Evolutionary conservation across 2,113 vertebrate genomes (phyloP), one percentile per base, ranked within the genome.

Genomic region (Zapornia atra): DNA sequence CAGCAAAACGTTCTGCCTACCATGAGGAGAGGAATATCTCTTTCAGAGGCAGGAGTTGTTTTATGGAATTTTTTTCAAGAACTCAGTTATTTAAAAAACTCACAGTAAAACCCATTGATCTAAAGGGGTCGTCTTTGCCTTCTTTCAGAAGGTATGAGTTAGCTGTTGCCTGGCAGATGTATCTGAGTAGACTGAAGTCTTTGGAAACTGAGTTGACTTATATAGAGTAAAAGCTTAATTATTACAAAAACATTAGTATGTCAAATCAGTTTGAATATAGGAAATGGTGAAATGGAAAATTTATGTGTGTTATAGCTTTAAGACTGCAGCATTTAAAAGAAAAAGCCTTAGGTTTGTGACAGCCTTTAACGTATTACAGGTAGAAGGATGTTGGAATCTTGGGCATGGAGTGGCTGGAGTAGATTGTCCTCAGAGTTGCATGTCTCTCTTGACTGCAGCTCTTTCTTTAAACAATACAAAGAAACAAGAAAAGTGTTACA

Each of bases 61-160:
- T 97, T 97, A 93, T 90, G 91, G 82, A 86, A 92, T 89, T 51
- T 26, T 61, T 94, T 93, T 78, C 51, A 96, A 96, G 61, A 96
- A 87, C 63, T 96, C 26, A 16, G 42, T 94, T 97, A 73, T 92
- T 95, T 93, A 48, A 96, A 80, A 88, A 59, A 53, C 6, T 57
- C 22, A 40, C 24, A 36, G 16, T 94, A 95, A 97, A 89, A 63
- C 54, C 36, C 33, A 14, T 44, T 96, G 57, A 69, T 87, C 36
- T 92, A 71, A 91, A 56, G 71, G 29, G 16, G 34, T 86, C 12
- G 4, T 94, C 69, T 95, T 95, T 86, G 54, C 53, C 66, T 92
- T 69, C 87, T 88, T 95, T 82, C 71, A 82, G 50, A 88, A 94
- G 59, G 29, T 82, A n/a, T n/a, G 85, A 48, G 24, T 84, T 78